Evolutionary conservation across 2,797 vertebrate genomes (phyloP), one percentile per base, ranked within the genome.

Genomic region (Gallinago stenura): DNA sequence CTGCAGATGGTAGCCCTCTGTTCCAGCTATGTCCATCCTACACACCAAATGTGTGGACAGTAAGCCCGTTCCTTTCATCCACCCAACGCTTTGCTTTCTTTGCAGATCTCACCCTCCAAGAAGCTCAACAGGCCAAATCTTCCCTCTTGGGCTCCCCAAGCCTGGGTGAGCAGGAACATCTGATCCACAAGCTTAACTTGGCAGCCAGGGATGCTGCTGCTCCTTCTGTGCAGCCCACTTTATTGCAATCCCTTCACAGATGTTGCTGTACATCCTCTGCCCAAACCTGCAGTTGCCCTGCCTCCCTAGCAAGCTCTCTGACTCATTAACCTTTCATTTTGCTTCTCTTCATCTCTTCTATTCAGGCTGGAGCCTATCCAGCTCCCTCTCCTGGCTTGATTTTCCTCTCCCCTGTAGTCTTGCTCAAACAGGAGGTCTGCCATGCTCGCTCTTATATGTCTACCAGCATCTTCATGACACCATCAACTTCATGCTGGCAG

Each of bases 251-350:
- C 41, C 35, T 54, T 90, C 30, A 12, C 37, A 58, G 37, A 62
- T 10, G 37, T 26, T 76, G 37, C 45, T 79, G 31, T 28, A 39
- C 33, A 39, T 73, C 53, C 37, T 75, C 72, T 80, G 80, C 69
- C 70, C 77, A 91, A 81, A 70, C 41, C 4, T 90, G 56, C 53
- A 61, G 31, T 50, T 65, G 41, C n/a, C 41, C 35, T 66, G 19
- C 60, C 50, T 69, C 79, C 72, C 83, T 75, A 75, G 65, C 30
- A 62, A 93, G 54, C 35, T 58, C 39, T 69, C 70, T 76, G 70
- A 41, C 73, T 93, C 80, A 57, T 90, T 90, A 90, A 56, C 72
- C 65, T 83, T 78, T 75, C 57, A n/a, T 56, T 95, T 86, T 79
- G 53, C 46, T 71, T 71, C 85, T 81, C 65, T 54, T 93, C 54